Base-by-base conservation (phyloP, 2,797 vertebrate genomes). In the Gorsachius magnificus region DNA sequence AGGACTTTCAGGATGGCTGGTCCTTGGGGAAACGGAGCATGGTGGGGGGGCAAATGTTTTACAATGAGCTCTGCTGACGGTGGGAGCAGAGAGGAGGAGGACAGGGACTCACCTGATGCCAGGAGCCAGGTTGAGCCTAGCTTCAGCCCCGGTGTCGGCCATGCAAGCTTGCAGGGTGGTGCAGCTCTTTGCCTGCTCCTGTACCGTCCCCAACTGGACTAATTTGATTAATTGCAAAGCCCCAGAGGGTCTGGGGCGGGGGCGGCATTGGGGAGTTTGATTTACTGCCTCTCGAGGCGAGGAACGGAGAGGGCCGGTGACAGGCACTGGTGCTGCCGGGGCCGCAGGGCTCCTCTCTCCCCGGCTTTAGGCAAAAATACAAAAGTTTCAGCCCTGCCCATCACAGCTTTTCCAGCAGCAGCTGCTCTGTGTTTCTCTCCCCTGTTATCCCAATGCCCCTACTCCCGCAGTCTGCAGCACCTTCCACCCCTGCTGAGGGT, bases 91-190 rank as follows among this genome's bases (percentile, higher is more conserved):
- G 45, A 51, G 36, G 14, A 13, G 0, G 2, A 72, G 60, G 18
- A 31, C 20, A 28, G 3, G 38, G 29, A 5, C 56, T 78, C 57
- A 7, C 9, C 45, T 13, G 48, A 2, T 8, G 12, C 35, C 3
- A 0, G 33, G 50, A 66, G 26, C 15, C 1, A 1, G 17, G 5
- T 4, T 1, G 16, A 70, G 53, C 36, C 10, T 41, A 4, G 51
- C 17, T 38, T 33, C 46, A 10, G 50, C 43, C 43, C 43, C 1
- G 0, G 16, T 0, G 1, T 1, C 0, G 2, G 7, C 3, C 48
- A 2, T 53, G 9, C 0, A 11, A 38, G 10, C 19, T n/a, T 5
- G 5, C 0, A 13, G 53, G 43, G 20, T 0, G 38, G 11, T 2
- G 66, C 71, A 12, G 68, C 45, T 29, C 64, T 45, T 90, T 16